Evolutionary conservation across 2,113 vertebrate species (phyloP), one percentile per base, ranked within the genome.

Genomic region (Acrocephalus arundinaceus): DNA sequence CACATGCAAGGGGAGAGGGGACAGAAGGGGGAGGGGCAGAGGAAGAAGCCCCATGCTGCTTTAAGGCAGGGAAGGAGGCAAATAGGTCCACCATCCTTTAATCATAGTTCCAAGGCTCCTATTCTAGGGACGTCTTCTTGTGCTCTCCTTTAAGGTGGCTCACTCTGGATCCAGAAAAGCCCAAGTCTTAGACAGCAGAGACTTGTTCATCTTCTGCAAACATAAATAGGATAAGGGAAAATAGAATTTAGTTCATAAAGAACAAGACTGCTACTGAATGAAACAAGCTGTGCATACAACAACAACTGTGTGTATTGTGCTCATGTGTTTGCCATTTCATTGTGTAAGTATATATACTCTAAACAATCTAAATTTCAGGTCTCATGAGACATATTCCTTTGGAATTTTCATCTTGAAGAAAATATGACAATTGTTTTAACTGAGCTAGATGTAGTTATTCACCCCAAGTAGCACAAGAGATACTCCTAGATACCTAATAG

Each of bases 61-160:
- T 99, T 99, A 99, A 99, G 99, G 99, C 99, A 98, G 99, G 98
- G 98, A 98, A 98, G 98, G 98, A 98, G 98, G 98, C 97, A 98
- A 98, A 98, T 94, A 96, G 97, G 97, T 98, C 98, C 98, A 98
- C 98, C 97, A 96, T 98, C 98, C 97, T 98, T 97, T 97, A 94
- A 94, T 92, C 94, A 94, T 97, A 96, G 97, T 98, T 97, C 98
- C 97, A 97, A 97, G 97, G 98, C 98, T 97, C 98, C 97, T 96
- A 96, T 85, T 97, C 89, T 93, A 97, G 96, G 97, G 97, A 96
- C 66, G 58, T 98, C 98, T 96, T 98, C 98, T 98, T 98, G 98
- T 98, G 97, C 98, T 98, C 98, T 97, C 98, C 98, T 98, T 97
- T 97, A 73, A 84, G 94, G 94, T 94, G 95, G 98, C 97, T 98